Evolutionary conservation across 2,888 invertebrate genomes (phyloP).

Genomic region (Corbicula japonica): DNA sequence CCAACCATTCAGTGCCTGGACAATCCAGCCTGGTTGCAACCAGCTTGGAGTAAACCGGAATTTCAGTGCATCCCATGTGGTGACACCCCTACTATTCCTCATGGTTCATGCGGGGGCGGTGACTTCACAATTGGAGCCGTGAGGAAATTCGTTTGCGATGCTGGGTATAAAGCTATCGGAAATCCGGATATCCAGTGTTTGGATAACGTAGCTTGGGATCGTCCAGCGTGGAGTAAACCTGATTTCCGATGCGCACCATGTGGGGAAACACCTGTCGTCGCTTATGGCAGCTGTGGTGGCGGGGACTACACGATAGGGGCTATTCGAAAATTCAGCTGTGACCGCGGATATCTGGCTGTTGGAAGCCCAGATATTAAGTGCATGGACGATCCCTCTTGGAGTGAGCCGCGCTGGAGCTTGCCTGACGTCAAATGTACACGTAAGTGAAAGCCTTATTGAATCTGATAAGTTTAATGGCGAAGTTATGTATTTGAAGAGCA

Average conservation of each 20-base stretch:
- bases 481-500: too few species aligned
- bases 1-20: slow-evolving; percentile 39
- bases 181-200: slow-evolving; percentile 27
- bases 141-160: slow-evolving; percentile 38
- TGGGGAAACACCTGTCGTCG: slow-evolving; percentile 37
- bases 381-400: slow-evolving; percentile 37
- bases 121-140: slow-evolving; percentile 40
- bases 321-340: slow-evolving; percentile 36
- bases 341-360: slow-evolving; percentile 39
- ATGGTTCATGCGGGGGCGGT: slow-evolving; percentile 44
- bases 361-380: slow-evolving; percentile 45
- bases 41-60: slow-evolving; percentile 37
- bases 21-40: slow-evolving; percentile 12
- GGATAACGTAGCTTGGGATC: not conserved
- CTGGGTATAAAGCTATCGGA: slow-evolving; percentile 43
- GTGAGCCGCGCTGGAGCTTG: slow-evolving; percentile 35
- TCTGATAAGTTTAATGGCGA: too few species aligned
- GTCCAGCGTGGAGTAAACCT: slow-evolving; percentile 13
- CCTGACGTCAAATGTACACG: slow-evolving; percentile 43
- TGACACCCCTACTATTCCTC: slow-evolving; percentile 13
- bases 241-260: slow-evolving; percentile 52
- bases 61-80: slow-evolving; percentile 48
- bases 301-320: slow-evolving; percentile 39
- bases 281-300: slow-evolving; percentile 40
- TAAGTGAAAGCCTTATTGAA: too few species aligned